A percentile compares a stretch with the other conserved stretches of the same genome.
Evolutionary conservation across 2,888 invertebrate species (phyloP).

Genomic region (Hartigia nigra): DNA sequence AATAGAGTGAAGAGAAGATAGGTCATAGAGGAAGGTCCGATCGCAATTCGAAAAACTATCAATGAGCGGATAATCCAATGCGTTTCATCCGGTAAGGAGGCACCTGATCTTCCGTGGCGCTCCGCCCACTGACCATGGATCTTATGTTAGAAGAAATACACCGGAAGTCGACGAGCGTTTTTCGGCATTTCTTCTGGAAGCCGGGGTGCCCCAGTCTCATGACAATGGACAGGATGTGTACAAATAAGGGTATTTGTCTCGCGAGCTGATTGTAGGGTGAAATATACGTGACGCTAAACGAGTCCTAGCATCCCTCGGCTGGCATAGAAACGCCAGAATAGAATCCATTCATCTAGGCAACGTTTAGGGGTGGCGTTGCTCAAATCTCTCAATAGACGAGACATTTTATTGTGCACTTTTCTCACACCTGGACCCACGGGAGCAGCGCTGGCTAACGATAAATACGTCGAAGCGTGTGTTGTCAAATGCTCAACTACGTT

Average conservation of each 20-base stretch:
- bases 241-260: constrained; percentile 65
- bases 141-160: constrained; percentile 15
- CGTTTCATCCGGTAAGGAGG: constrained; percentile 23
- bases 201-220: constrained; percentile 28
- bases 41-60: constrained; percentile 22
- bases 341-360: constrained; percentile 51
- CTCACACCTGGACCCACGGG: constrained; percentile 55
- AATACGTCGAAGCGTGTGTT: not conserved
- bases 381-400: constrained; percentile 45
- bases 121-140: constrained; percentile 21
- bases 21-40: constrained; percentile 2
- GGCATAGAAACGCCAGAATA: constrained; percentile 4
- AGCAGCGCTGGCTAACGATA: constrained; percentile 8
- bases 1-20: not conserved
- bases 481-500: not conserved
- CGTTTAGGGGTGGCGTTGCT: constrained; percentile 49
- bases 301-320: constrained; percentile 27
- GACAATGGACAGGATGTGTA: constrained; percentile 66
- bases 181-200: constrained; percentile 13
- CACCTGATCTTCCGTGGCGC: constrained; percentile 18
- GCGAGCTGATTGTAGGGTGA: constrained; percentile 57
- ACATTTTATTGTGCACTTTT: constrained; percentile 58
- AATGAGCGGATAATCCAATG: constrained; percentile 12
- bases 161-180: constrained; percentile 15
- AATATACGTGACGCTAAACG: constrained; percentile 60